These are phyloP conservation scores for Pharmacophagus antenor DNA, from an alignment of 2,888 invertebrate genomes.

Conservation along the genomic window DNA sequence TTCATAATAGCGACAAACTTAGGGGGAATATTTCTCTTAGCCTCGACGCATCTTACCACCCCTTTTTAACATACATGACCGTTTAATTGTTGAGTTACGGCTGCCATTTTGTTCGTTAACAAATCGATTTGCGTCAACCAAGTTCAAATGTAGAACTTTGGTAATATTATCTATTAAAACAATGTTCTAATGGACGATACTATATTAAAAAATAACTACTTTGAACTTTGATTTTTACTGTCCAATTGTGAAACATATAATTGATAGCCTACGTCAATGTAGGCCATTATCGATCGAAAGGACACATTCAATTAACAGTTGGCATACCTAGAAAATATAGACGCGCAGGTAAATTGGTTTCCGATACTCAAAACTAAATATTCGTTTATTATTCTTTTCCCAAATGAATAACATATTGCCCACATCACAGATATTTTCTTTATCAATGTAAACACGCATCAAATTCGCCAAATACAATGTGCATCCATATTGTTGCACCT, in stretches of 20 bases:
- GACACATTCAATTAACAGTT: neutral
- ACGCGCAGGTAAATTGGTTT: neutral
- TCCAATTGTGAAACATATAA: neutral
- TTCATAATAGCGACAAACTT: neutral
- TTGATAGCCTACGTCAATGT: neutral
- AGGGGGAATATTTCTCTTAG: neutral
- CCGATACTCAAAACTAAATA: no score
- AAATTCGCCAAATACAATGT: no score
- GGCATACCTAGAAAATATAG: neutral
- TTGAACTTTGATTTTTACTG: neutral
- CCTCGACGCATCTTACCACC: neutral
- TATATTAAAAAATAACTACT: neutral
- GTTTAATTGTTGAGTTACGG: neutral
- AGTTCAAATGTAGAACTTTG: neutral
- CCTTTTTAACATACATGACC: neutral
- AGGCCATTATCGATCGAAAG: neutral
- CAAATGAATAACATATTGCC: no score
- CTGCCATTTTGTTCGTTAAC: neutral
- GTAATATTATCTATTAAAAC: neutral
- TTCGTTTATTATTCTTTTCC: no score
- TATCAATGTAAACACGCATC: no score
- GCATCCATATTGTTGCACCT: no score
- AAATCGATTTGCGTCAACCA: neutral
- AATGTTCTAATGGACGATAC: neutral
- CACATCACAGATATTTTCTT: no score